These are phyloP conservation scores for Doryteuthis pealeii DNA, from an alignment of 1,140 invertebrate genomes.

Conservation along the genomic window DNA sequence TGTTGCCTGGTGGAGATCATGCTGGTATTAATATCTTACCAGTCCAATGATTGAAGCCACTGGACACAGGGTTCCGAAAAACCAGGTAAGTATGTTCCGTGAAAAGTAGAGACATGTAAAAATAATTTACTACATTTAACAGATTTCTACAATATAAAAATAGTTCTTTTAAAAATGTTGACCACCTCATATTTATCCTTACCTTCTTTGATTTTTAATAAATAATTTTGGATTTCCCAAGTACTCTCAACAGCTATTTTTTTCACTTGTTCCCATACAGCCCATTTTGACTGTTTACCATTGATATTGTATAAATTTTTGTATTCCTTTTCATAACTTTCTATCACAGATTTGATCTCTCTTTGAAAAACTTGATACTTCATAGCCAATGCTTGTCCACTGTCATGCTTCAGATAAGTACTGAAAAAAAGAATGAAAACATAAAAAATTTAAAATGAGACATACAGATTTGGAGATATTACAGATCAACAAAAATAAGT, in stretches of 20 bases:
- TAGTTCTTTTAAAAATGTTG: too few species aligned
- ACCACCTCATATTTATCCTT: conserved; percentile 14
- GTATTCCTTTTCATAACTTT: conserved; percentile 57
- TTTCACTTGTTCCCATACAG: conserved; percentile 52
- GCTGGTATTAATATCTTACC: too few species aligned
- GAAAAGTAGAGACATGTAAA: too few species aligned
- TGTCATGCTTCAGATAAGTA: conserved; percentile 45
- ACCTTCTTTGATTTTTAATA: conserved; percentile 53
- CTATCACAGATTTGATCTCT: conserved; percentile 40
- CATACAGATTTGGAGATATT: too few species aligned
- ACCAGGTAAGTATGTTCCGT: too few species aligned
- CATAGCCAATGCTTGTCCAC: conserved; percentile 54
- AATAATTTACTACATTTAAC: too few species aligned
- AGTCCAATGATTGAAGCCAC: too few species aligned
- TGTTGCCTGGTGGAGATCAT: too few species aligned
- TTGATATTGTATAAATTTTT: conserved; percentile 50
- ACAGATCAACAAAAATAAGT: too few species aligned
- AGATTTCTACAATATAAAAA: too few species aligned
- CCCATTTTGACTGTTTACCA: conserved; percentile 57
- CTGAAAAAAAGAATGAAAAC: not conserved
- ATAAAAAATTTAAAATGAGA: not conserved
- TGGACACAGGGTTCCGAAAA: too few species aligned
- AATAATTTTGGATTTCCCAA: conserved; percentile 55
- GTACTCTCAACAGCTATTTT: conserved; percentile 43
- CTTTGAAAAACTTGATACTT: conserved; percentile 50